Evolutionary conservation across 1,140 invertebrate species (phyloP).

Genomic region (Aphelinus atriplicis): DNA sequence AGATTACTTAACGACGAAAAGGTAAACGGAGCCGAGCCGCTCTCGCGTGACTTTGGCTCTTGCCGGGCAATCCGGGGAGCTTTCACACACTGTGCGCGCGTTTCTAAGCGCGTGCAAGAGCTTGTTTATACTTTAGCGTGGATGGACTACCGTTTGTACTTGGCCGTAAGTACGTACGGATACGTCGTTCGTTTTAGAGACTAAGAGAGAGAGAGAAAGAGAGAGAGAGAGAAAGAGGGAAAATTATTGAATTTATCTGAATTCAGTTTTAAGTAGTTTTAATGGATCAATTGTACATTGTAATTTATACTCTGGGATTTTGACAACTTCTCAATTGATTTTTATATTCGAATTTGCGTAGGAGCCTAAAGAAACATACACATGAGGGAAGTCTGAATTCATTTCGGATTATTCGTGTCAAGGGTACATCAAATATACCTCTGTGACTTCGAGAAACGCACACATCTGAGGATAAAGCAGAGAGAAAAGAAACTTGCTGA

Average conservation of each 20-base stretch:
- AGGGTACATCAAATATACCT: slow-evolving; percentile 16
- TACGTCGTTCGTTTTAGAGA: neutral
- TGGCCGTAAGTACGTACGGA: neutral
- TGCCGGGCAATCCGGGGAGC: neutral
- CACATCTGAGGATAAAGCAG: slow-evolving; percentile 19
- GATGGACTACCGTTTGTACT: slow-evolving; percentile 3
- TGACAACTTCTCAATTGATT: neutral
- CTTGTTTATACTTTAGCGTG: neutral
- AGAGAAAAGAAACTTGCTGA: slow-evolving; percentile 35
- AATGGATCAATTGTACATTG: neutral
- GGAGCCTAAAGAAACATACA: slow-evolving; percentile 12
- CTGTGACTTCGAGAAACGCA: slow-evolving; percentile 31
- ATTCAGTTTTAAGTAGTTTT: neutral
- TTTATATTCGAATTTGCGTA: slow-evolving; percentile 2
- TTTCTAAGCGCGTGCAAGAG: no score
- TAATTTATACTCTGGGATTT: slow-evolving; percentile 9
- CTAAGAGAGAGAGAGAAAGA: no score
- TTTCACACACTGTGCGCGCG: no score
- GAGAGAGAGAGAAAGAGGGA: neutral
- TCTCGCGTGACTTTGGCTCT: slow-evolving; percentile 16
- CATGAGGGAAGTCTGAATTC: slow-evolving; percentile 1
- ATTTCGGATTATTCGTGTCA: slow-evolving; percentile 4
- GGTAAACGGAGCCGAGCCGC: neutral
- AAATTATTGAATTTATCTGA: neutral
- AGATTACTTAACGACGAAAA: neutral